phyloP scores from a whole-genome alignment of 2,888 invertebrate species.

The Trissolcus japonicus region DNA sequence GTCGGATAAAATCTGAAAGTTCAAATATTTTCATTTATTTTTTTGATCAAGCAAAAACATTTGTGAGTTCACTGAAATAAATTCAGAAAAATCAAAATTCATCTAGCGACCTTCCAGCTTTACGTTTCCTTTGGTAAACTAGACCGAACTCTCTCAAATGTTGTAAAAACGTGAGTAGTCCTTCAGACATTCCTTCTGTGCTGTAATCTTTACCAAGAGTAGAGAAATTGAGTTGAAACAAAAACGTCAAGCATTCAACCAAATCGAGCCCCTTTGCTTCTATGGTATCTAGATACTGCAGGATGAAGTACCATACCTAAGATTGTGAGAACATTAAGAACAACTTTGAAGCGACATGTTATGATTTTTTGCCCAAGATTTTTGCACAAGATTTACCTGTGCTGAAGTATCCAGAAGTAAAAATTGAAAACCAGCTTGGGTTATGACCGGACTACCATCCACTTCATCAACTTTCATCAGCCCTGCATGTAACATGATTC shows the following conservation, averaged over 20 bases:
- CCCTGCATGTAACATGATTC: conserved; percentile 93
- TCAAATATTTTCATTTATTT: neutral
- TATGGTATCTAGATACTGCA: conserved; percentile 96
- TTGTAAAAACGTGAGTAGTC: conserved; percentile 92
- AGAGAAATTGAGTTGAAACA: conserved; percentile 97
- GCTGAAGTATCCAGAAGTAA: conserved; percentile 93
- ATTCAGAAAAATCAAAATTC: neutral
- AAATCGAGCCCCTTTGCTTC: conserved; percentile 90
- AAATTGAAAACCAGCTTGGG: conserved; percentile 97
- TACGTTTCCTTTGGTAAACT: conserved; percentile 90
- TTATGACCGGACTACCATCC: conserved; percentile 91
- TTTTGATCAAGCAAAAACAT: neutral
- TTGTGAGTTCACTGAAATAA: neutral
- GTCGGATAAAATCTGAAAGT: conserved; percentile 91
- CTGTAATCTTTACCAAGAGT: conserved; percentile 97
- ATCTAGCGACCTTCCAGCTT: conserved; percentile 79
- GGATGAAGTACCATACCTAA: conserved; percentile 95
- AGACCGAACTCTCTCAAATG: conserved; percentile 98
- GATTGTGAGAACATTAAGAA: neutral
- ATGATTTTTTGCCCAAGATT: no score
- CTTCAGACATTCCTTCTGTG: conserved; percentile 93
- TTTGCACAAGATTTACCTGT: conserved; percentile 89
- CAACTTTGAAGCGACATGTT: no score
- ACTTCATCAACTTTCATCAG: conserved; percentile 92
- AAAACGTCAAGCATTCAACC: conserved; percentile 93